Evolutionary conservation across 2,113 vertebrate genomes (phyloP), one percentile per base, ranked within the genome.

Genomic region (Corythornis cristatus): DNA sequence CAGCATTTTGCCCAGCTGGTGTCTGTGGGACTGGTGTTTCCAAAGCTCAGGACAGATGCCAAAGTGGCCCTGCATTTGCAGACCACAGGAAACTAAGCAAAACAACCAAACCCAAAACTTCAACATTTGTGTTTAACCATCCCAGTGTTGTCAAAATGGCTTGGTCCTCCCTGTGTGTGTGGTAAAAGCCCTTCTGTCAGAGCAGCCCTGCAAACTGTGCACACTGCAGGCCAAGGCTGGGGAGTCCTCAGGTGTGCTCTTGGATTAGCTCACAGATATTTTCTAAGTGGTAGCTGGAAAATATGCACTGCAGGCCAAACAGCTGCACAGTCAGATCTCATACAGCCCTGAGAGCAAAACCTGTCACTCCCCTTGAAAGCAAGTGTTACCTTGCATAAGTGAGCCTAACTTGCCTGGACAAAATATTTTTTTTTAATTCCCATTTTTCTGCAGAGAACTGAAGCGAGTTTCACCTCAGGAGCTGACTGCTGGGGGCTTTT

Each of bases 131-230:
- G n/a, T 93, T 72, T 86, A 86, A 43, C 29, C 8, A 29, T 56
- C 22, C 21, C 20, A 40, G 14, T 35, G 43, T 73, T 81, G 45
- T 50, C 25, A 58, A 8, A 81, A 80, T 33, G 62, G 13, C 37
- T 81, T 56, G 65, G 25, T 60, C 57, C 43, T 67, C 42, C 8
- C 48, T 28, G 48, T 20, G 37, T 33, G 37, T 60, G 65, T 1
- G 8, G 53, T 83, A 78, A 90, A 86, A 75, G 71, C 43, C 25
- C 31, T 40, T 16, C 0, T 56, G 22, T 45, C 45, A 43, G 70
- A 37, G 26, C 42, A 0, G 5, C 18, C 0, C 42, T 43, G 1
- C 1, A 15, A 64, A 33, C 78, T 46, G 18, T 53, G 58, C 58
- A 62, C 42, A 9, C 14, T 29, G 65, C 65, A 72, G 62, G 48